These are phyloP conservation scores for Talpa occidentalis DNA, from an alignment of 2,113 vertebrate species.

Conservation along the genomic window DNA sequence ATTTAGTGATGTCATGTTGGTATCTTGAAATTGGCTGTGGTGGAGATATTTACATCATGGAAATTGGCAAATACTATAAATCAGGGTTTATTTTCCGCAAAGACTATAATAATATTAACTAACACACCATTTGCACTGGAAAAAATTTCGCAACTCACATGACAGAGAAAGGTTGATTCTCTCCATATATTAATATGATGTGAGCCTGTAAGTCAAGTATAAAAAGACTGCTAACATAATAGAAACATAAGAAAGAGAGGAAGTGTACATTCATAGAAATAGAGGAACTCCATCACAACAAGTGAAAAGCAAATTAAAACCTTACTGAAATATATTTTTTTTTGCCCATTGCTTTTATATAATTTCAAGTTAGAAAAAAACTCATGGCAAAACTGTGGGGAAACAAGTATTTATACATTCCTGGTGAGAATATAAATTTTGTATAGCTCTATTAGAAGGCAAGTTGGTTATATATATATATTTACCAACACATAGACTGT, in stretches of 20 bases:
- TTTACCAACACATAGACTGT: background rate
- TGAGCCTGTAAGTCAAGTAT: background rate
- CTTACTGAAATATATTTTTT: background rate
- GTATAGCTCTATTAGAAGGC: background rate
- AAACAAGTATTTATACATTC: background rate
- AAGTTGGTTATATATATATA: background rate
- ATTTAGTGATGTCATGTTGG: background rate
- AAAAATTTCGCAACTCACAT: background rate
- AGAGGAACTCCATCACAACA: background rate
- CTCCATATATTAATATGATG: background rate
- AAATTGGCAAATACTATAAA: background rate
- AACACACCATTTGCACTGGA: background rate
- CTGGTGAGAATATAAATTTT: background rate
- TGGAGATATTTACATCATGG: background rate
- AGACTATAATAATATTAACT: background rate
- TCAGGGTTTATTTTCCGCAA: background rate
- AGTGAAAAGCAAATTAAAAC: conserved; percentile 20
- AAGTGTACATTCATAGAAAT: conserved; percentile 17
- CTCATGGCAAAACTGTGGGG: background rate
- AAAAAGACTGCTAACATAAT: background rate
- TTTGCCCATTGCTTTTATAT: background rate
- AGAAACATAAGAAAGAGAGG: background rate
- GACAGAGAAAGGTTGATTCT: background rate
- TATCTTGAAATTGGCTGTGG: background rate
- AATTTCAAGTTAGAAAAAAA: conserved; percentile 1